Evolutionary conservation across 2,113 vertebrate genomes (phyloP).

Genomic region (Fukomys damarensis): DNA sequence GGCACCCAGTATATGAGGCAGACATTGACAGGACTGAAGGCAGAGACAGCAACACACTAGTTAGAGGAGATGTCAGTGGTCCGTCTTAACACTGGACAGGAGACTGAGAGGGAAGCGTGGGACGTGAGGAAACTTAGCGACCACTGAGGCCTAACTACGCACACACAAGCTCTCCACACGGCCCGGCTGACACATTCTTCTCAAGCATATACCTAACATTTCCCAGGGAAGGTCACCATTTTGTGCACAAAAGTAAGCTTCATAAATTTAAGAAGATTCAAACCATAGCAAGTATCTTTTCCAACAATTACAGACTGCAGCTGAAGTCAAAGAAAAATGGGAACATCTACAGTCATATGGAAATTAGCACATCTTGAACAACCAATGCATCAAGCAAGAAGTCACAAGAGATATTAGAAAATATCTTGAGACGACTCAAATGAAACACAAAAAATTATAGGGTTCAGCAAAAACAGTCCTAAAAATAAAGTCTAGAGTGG

Average conservation of each 20-base stretch:
- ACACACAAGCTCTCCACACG: not conserved
- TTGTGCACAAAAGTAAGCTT: not conserved
- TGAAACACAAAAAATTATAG: not conserved
- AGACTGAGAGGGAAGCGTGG: not conserved
- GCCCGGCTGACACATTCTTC: not conserved
- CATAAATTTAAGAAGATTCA: not conserved
- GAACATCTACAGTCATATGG: not conserved
- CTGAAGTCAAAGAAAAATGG: not conserved
- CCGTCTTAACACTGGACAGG: not conserved
- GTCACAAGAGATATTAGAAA: not conserved
- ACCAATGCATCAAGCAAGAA: not conserved
- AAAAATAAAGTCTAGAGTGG: not conserved
- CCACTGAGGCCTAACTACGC: not conserved
- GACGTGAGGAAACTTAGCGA: not conserved
- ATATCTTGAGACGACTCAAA: not conserved
- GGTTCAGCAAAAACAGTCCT: not conserved
- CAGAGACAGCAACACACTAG: not conserved
- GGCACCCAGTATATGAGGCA: not conserved
- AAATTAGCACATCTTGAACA: not conserved
- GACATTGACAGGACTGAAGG: not conserved
- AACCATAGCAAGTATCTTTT: not conserved
- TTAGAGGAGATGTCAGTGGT: not conserved
- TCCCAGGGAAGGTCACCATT: not conserved
- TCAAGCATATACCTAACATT: not conserved
- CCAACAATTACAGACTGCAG: not conserved